Evolutionary conservation across 2,113 vertebrate species (phyloP), one percentile per base, ranked within the genome.

Genomic region (Miniopterus natalensis): DNA sequence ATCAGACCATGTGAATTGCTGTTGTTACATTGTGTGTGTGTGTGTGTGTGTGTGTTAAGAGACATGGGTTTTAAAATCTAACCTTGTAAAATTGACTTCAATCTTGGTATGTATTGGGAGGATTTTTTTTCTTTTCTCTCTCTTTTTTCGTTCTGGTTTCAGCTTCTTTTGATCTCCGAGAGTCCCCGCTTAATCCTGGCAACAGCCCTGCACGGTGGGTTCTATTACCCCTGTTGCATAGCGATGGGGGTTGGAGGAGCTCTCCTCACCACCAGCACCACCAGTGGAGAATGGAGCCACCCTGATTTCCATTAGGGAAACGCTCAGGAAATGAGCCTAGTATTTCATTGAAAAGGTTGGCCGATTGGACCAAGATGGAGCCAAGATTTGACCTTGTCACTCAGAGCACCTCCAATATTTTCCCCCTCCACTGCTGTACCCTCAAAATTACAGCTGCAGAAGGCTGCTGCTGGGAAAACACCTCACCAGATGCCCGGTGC

Each of bases 211-310:
- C 45, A 21, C 7, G 25, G 45, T 3, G 49, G 55, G 29, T 5
- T 65, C 23, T 36, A 17, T 21, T 5, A 11, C 11, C 29, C 2
- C 57, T 51, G 23, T 8, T 2, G 25, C 63, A 10, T 3, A 14
- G 88, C 12, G 2, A 1, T 0, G 0, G 5, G 0, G 1, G 2
- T 17, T 1, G 23, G 23, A 5, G 12, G 7, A 6, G 49, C 40
- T n/a, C 31, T 29, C 13, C 5, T 10, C 49, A 1, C 42, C 51
- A 0, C 14, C 17, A 17, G 8, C 78, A 0, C 1, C 0, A 49
- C 10, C 71, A 36, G 0, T 1, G 0, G 9, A n/a, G 29, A 36
- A 11, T 2, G 29, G 12, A 12, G 10, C 36, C 83, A 7, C 17
- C 83, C 13, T 11, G 75, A 27, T 53, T 51, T 8, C 40, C 45